A percentile compares a stretch with the other conserved stretches of the same genome.
These are phyloP conservation scores for Epistrophe eligans DNA, from an alignment of 2,888 invertebrate species.

Conservation along the genomic window DNA sequence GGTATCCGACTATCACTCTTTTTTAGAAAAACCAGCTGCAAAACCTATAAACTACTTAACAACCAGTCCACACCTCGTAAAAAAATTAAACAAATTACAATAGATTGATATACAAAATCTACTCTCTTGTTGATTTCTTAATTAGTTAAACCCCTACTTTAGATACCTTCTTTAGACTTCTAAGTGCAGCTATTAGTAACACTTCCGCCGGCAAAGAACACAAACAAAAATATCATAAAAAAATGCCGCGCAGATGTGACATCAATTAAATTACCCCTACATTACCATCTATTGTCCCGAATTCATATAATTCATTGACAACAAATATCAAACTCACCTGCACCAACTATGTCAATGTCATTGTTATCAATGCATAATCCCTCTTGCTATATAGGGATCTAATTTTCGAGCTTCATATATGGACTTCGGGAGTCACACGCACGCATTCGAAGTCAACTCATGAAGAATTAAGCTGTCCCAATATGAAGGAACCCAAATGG, in stretches of 20 bases:
- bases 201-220: constrained; percentile 69
- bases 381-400: background rate
- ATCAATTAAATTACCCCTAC: constrained; percentile 46
- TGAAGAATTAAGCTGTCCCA: constrained; percentile 61
- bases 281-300: constrained; percentile 43
- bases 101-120: constrained; percentile 13
- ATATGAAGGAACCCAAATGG: constrained; percentile 51
- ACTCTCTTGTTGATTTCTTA: constrained; percentile 50
- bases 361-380: constrained; percentile 67
- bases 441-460: constrained; percentile 25
- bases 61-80: constrained; percentile 16
- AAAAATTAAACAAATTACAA: constrained; percentile 10
- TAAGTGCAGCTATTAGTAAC: constrained; percentile 68
- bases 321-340: constrained; percentile 53
- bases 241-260: constrained; percentile 58
- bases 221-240: constrained; percentile 5
- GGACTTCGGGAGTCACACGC: constrained; percentile 28
- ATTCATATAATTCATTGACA: constrained; percentile 56
- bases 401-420: background rate
- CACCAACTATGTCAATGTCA: constrained; percentile 73
- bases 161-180: constrained; percentile 51
- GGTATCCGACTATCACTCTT: constrained; percentile 1
- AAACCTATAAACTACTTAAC: constrained; percentile 1
- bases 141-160: constrained; percentile 63
- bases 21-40: background rate